These are phyloP conservation scores for Hylia prasina DNA, from an alignment of 2,113 vertebrate genomes.

Conservation along the genomic window DNA sequence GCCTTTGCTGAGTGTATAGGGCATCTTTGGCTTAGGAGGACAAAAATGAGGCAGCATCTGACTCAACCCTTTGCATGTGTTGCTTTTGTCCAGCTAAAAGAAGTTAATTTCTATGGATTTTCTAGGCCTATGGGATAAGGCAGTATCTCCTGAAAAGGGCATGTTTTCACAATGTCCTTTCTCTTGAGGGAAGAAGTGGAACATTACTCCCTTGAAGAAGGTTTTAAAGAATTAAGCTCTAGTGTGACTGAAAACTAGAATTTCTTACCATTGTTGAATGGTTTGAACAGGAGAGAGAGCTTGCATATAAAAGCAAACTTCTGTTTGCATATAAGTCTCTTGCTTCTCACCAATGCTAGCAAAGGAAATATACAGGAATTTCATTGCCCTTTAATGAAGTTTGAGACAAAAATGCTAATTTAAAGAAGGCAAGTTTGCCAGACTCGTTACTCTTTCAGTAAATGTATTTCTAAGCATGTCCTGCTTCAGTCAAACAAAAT, in stretches of 20 bases:
- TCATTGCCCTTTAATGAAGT: slow-evolving; percentile 39
- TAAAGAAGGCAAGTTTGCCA: background rate
- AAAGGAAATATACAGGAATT: slow-evolving; percentile 21
- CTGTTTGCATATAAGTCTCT: slow-evolving; percentile 46
- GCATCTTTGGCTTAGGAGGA: background rate
- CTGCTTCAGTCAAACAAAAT: background rate
- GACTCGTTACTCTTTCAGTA: slow-evolving; percentile 2
- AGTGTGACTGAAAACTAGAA: background rate
- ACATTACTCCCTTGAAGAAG: background rate
- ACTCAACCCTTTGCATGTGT: background rate
- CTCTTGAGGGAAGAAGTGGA: background rate
- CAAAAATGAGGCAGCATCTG: background rate
- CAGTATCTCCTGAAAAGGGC: background rate
- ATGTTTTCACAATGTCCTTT: slow-evolving; percentile 13
- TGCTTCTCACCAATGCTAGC: slow-evolving; percentile 23
- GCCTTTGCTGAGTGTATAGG: background rate
- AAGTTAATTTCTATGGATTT: slow-evolving; percentile 25
- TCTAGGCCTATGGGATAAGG: background rate
- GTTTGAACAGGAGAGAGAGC: background rate
- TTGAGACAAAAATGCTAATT: background rate
- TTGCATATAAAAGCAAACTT: background rate
- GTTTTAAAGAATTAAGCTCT: background rate
- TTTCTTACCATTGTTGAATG: background rate
- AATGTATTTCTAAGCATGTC: slow-evolving; percentile 30
- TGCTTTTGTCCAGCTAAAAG: background rate